A percentile compares a stretch with the other conserved stretches of the same genome.
These are phyloP conservation scores for Helarctos malayanus DNA, from an alignment of 2,797 vertebrate species.

Conservation along the genomic window DNA sequence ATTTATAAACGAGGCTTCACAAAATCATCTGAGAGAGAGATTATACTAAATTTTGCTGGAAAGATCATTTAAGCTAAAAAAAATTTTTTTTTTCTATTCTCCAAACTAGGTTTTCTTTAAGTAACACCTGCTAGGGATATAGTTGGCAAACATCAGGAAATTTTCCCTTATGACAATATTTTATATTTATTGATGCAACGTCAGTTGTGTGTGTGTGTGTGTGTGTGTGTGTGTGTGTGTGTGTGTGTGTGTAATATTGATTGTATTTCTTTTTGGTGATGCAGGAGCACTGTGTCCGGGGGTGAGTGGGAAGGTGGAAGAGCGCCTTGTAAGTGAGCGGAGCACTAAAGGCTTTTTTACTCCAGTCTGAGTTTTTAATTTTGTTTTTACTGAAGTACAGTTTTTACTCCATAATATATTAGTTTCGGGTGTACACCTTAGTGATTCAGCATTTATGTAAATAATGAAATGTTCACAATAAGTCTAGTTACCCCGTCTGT, in stretches of 20 bases:
- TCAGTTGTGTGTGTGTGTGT: not conserved
- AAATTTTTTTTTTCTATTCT: not conserved
- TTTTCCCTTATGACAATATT: not conserved
- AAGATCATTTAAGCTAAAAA: conserved; percentile 39
- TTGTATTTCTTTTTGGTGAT: not conserved
- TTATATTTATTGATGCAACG: not conserved
- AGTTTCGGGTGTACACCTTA: not conserved
- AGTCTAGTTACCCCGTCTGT: not conserved
- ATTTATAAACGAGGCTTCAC: conserved; percentile 19
- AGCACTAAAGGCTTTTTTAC: not conserved
- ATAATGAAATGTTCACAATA: not conserved
- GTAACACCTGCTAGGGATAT: not conserved
- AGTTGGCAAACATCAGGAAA: not conserved
- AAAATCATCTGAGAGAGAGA: conserved; percentile 31
- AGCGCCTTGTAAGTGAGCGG: not conserved
- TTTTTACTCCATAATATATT: not conserved
- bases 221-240: not conserved
- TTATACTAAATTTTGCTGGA: not conserved
- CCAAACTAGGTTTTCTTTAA: not conserved
- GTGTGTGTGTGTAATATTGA: not conserved
- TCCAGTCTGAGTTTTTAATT: not conserved
- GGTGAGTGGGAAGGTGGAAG: not conserved
- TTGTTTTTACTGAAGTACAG: not conserved
- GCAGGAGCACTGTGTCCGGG: not conserved
- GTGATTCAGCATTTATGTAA: not conserved